Evolutionary conservation across 2,113 vertebrate species (phyloP).

Genomic region (Leptosomus discolor): DNA sequence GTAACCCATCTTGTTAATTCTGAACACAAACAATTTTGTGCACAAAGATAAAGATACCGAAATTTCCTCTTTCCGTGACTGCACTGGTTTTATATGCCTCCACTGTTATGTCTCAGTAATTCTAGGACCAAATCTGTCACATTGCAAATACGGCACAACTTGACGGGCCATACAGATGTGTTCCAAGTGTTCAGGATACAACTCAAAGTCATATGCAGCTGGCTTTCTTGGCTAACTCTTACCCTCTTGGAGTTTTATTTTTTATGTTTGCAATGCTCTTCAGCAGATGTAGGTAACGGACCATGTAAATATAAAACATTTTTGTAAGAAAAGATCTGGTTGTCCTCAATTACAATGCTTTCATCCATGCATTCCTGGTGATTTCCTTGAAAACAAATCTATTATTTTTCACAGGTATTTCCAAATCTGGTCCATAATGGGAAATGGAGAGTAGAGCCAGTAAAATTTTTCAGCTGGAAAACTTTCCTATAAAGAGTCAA

Average conservation of each 20-base stretch:
- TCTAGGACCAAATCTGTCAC: neutral
- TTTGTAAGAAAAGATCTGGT: neutral
- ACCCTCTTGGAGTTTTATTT: neutral
- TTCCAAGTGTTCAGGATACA: neutral
- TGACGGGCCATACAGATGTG: neutral
- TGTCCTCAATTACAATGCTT: slow-evolving; percentile 22
- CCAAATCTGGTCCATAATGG: neutral
- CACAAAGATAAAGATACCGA: neutral
- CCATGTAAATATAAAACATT: neutral
- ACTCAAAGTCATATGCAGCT: neutral
- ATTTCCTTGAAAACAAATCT: slow-evolving; percentile 19
- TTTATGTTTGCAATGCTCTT: neutral
- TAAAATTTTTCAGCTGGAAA: slow-evolving; percentile 56
- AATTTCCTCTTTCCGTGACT: neutral
- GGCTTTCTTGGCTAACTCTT: slow-evolving; percentile 18
- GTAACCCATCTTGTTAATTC: neutral
- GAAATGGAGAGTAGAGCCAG: slow-evolving; percentile 6
- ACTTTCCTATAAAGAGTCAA: slow-evolving; percentile 49
- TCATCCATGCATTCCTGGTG: neutral
- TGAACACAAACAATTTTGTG: neutral
- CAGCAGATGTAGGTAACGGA: neutral
- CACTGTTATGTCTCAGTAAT: neutral
- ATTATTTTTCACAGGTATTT: slow-evolving; percentile 46
- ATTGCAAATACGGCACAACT: neutral
- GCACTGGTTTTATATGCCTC: neutral